Conservation (phyloP, 2,113 vertebrate species). For the Dermatemys mawii region DNA sequence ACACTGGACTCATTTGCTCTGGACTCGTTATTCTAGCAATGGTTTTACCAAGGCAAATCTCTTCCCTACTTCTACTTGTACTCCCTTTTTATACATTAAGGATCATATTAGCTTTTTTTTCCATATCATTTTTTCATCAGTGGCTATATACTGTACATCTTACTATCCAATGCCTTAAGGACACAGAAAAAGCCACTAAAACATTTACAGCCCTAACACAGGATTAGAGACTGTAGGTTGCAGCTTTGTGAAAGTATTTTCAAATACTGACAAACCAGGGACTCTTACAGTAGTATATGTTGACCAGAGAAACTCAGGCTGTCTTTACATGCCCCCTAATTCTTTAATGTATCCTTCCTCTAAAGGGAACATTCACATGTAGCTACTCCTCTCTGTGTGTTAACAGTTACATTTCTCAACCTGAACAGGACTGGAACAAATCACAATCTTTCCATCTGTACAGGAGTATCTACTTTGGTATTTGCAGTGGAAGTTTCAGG, state of each 20-base stretch:
- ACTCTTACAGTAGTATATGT: background rate
- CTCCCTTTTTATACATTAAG: no score
- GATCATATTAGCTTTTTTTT: no score
- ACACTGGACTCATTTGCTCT: no score
- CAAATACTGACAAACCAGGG: background rate
- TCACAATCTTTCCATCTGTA: background rate
- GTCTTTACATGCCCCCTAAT: background rate
- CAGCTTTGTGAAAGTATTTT: background rate
- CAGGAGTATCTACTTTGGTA: background rate
- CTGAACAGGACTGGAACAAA: background rate
- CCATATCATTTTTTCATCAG: no score
- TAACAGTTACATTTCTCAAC: background rate
- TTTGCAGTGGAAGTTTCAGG: background rate
- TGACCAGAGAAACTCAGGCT: constrained; percentile 34
- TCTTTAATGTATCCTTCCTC: no score
- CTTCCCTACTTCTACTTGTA: no score
- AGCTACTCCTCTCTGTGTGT: background rate
- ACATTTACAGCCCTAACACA: background rate
- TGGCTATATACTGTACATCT: no score
- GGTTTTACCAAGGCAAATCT: no score
- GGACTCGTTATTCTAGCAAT: no score
- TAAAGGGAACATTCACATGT: background rate
- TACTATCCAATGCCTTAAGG: background rate
- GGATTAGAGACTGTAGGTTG: background rate
- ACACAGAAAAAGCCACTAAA: background rate